Conservation (phyloP, 2,797 vertebrate genomes). For the Chelonia mydas region DNA sequence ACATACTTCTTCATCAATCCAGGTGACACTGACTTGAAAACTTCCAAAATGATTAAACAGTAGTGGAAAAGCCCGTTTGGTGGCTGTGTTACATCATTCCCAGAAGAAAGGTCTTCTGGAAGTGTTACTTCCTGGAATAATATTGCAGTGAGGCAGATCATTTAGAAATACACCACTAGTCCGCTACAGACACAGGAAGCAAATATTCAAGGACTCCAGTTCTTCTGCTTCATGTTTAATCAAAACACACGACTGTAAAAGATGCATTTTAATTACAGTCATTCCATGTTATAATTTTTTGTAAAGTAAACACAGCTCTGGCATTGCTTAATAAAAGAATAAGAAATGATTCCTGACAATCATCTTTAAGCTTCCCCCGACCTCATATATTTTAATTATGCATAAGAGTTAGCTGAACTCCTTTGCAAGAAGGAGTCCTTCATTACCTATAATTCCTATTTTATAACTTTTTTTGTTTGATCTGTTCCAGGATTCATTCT, state of each 20-base stretch:
- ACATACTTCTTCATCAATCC: neutral
- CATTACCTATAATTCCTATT: slow-evolving; percentile 84
- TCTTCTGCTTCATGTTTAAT: slow-evolving; percentile 4
- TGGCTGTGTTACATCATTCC: neutral
- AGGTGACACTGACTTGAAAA: neutral
- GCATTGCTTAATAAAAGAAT: slow-evolving; percentile 51
- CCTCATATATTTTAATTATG: slow-evolving; percentile 76
- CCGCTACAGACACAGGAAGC: neutral
- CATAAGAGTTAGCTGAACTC: slow-evolving; percentile 48
- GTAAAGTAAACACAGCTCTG: slow-evolving; percentile 54
- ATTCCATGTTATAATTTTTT: slow-evolving; percentile 20
- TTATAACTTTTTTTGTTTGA: slow-evolving; percentile 86
- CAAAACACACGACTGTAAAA: slow-evolving; percentile 31
- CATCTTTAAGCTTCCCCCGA: slow-evolving; percentile 69
- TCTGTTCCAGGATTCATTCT: slow-evolving; percentile 81
- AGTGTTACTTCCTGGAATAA: neutral
- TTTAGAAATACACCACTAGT: slow-evolving; percentile 15
- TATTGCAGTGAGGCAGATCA: slow-evolving; percentile 19
- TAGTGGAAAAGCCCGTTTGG: neutral
- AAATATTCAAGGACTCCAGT: slow-evolving; percentile 39
- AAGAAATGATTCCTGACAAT: slow-evolving; percentile 61
- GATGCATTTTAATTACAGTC: slow-evolving; percentile 18
- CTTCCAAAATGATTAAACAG: neutral
- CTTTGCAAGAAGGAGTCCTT: slow-evolving; percentile 74
- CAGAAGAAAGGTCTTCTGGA: neutral